Evolutionary conservation across 1,140 invertebrate genomes (phyloP), one percentile per base, ranked within the genome.

Genomic region (Drosophila melanogaster): DNA sequence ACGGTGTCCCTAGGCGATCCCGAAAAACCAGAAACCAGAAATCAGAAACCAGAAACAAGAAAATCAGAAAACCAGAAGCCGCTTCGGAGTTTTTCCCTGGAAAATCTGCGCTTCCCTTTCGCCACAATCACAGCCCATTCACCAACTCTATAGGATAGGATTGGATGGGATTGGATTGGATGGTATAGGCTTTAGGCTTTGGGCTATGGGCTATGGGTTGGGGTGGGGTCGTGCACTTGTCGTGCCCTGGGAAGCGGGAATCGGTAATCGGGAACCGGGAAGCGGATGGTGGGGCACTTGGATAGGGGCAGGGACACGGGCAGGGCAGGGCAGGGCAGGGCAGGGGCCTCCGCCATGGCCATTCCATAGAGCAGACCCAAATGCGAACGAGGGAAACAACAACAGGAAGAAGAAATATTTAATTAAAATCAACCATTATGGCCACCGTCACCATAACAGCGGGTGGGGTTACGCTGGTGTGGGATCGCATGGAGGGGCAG

Each of bases 391-490:
- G 79, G 85, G 84, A 77, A 87, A 77, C 77, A 84, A 83, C 78
- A 78, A 87, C 84, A 87, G 84, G 84, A 87, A 87, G 84, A 87
- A 87, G 84, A 87, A 89, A 87, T 87, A 87, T 87, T 87, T 87
- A 87, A 87, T 87, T 87, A 87, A 87, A 87, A 89, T 89, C 84
- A 87, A 87, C 84, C 84, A 87, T 87, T 79, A 77, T 83, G 79
- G 66, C 72, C 84, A 79, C 83, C 83, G 84, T 69, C 70, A 78
- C 66, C 79, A 76, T 76, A 69, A 85, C 67, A 64, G 72, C 80
- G 65, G 73, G 44, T 61, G 61, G 49, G 54, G 66, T 70, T 70
- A 37, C 10, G 54, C 12, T 30, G n/a, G n/a, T 24, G 12, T 41
- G 38, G 14, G n/a, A 43, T 22, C 7, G 7, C 5, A n/a, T 10